phyloP scores from a whole-genome alignment of 2,797 vertebrate genomes.

The Halcyon chelicuti region DNA sequence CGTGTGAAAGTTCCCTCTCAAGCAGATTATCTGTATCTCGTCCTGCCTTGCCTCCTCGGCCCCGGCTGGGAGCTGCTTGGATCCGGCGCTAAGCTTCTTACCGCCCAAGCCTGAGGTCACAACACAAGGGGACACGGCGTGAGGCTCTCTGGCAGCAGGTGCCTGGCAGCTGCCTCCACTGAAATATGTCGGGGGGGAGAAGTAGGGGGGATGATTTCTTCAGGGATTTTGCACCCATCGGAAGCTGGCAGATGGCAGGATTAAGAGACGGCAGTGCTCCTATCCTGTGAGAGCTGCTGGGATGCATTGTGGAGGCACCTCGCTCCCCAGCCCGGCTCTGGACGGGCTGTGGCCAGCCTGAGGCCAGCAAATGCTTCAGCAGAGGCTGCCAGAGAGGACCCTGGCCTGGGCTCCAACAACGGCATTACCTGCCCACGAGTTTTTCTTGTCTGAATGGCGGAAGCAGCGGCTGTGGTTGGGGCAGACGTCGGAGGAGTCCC shows the following conservation, averaged over 20 bases:
- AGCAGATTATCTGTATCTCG: neutral
- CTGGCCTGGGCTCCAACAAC: rapidly evolving
- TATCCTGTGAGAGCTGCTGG: neutral
- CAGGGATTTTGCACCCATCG: neutral
- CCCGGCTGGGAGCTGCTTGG: neutral
- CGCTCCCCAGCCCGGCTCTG: rapidly evolving
- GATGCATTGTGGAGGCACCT: neutral
- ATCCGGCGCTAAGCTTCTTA: slow-evolving; percentile 62
- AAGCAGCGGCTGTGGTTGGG: neutral
- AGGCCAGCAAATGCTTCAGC: neutral
- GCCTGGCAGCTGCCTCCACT: neutral
- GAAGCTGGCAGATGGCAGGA: neutral
- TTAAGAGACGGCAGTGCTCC: neutral
- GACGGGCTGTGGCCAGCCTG: neutral
- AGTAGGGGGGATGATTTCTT: neutral
- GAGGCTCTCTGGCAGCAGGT: neutral
- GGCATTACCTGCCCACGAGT: rapidly evolving
- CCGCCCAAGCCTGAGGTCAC: neutral
- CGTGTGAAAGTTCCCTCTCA: slow-evolving; percentile 30
- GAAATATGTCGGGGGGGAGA: neutral
- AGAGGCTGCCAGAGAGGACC: neutral
- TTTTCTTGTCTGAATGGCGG: neutral
- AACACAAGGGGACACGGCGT: neutral
- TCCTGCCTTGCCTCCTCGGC: neutral
- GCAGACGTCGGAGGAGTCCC: neutral